phyloP scores from a whole-genome alignment of 1,140 invertebrate genomes.

The Lamellibrachia luymesi region DNA sequence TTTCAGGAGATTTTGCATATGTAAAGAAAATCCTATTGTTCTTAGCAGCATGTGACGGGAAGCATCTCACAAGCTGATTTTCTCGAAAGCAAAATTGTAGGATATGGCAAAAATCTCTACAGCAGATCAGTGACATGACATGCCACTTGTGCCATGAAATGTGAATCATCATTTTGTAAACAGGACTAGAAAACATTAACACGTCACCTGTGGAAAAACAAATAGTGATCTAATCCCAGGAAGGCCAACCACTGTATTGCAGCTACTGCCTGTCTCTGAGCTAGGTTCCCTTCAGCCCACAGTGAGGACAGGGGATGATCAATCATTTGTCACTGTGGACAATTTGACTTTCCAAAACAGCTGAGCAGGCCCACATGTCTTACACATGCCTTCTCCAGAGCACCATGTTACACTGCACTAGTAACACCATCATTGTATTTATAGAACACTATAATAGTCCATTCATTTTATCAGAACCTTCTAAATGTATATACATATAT shows the following conservation, averaged over 20 bases:
- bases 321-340: not conserved
- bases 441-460: not conserved
- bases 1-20: not conserved
- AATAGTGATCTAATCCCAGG: not conserved
- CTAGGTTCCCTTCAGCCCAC: not conserved
- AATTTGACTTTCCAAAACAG: not conserved
- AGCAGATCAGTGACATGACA: not conserved
- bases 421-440: not conserved
- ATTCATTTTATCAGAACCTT: too few relatives aligned
- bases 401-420: not conserved
- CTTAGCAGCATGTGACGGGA: not conserved
- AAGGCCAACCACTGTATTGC: not conserved
- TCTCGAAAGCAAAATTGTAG: not conserved
- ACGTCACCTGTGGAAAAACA: not conserved
- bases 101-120: not conserved
- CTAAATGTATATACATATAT: too few relatives aligned
- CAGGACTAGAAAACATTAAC: too few relatives aligned
- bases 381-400: not conserved
- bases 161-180: too few relatives aligned
- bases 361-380: not conserved
- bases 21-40: not conserved
- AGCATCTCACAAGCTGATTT: not conserved
- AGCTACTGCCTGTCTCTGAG: not conserved
- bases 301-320: not conserved
- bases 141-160: too few relatives aligned